Evolutionary conservation across 2,797 vertebrate species (phyloP), one percentile per base, ranked within the genome.

Genomic region (Manis javanica): DNA sequence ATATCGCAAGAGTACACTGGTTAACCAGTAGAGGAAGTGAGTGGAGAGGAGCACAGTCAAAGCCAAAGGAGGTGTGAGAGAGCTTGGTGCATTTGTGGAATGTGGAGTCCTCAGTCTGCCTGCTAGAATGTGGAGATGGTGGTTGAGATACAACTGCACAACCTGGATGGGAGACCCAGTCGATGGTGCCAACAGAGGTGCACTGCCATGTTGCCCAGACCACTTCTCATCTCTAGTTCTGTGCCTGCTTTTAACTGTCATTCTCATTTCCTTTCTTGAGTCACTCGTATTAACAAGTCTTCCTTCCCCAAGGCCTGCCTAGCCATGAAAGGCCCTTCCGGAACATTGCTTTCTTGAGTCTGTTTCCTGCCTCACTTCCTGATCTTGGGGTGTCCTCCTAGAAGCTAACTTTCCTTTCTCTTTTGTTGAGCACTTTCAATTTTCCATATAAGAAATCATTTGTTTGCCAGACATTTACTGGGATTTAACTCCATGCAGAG

Each of bases 121-220:
- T 26, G 3, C 63, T 29, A 23, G 37, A 42, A 16, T 13, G 12
- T 7, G 0, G 5, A 5, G 10, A 46, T 3, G 53, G 8, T 57
- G 23, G 5, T 8, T 55, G 26, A 75, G 53, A 64, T 46, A 18
- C 57, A 18, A 10, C 5, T 7, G 16, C 49, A 61, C n/a, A 82
- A 24, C 39, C 19, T 59, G n/a, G 18, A 63, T 39, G 1, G 2
- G n/a, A 24, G 26, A n/a, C 26, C 34, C 51, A 14, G 3, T 24
- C 37, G 24, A 26, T 11, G 29, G n/a, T 5, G 13, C 16, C 3
- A 2, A 13, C n/a, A 21, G 5, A 46, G 29, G 2, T 13, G 16
- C 11, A 14, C 64, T 0, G 0, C 53, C 21, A 0, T 15, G 26
- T 37, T 68, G 49, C 57, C 34, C 12, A 3, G 21, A 37, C 16